These are phyloP conservation scores for Heteropelma amictum DNA, from an alignment of 2,888 invertebrate genomes.

Conservation along the genomic window DNA sequence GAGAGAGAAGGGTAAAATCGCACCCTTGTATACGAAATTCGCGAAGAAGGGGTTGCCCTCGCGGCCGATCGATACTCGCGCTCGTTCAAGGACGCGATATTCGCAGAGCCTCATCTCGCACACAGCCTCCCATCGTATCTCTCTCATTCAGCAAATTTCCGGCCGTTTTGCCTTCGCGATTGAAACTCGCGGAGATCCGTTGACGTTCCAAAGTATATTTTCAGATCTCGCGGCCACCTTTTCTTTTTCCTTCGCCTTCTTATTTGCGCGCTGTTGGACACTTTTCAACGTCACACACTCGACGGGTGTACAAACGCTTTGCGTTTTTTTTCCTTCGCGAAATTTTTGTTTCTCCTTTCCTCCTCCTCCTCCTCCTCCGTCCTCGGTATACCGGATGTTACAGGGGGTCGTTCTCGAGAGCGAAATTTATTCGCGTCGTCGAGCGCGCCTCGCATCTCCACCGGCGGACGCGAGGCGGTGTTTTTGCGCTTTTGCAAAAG, in stretches of 20 bases:
- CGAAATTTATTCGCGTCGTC: conserved; percentile 30
- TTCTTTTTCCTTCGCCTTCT: conserved; percentile 14
- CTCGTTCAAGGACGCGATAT: no score
- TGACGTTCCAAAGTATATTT: conserved; percentile 54
- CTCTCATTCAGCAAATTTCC: no score
- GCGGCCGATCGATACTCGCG: no score
- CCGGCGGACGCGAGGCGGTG: not conserved
- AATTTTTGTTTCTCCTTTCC: no score
- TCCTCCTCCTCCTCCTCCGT: no score
- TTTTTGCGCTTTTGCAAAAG: conserved; percentile 5
- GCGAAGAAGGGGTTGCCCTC: no score
- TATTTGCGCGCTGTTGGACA: not conserved
- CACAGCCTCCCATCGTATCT: no score
- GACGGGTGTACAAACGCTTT: not conserved
- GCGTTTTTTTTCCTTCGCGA: not conserved
- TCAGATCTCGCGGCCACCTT: conserved; percentile 40
- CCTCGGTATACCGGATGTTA: conserved; percentile 46
- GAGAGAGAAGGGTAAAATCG: no score
- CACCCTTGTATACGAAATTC: no score
- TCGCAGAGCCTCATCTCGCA: no score
- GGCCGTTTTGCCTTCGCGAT: not conserved
- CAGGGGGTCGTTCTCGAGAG: not conserved
- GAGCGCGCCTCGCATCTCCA: no score
- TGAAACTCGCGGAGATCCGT: no score
- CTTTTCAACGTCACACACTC: conserved; percentile 18